Evolutionary conservation across 2,113 vertebrate genomes (phyloP), one percentile per base, ranked within the genome.

Genomic region (Brachionichthys hirsutus): DNA sequence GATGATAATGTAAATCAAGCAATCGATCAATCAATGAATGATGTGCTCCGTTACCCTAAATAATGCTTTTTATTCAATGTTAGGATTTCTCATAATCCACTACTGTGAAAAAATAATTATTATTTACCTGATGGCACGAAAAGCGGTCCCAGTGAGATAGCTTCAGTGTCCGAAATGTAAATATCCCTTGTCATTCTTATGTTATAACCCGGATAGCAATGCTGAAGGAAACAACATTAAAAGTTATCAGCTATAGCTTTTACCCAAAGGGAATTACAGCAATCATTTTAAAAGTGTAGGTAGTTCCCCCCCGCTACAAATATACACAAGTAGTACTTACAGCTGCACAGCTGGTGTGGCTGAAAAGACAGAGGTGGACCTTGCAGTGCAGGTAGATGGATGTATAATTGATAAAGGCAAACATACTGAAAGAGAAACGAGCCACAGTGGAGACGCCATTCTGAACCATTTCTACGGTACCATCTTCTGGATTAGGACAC

Each of bases 401-500:
- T 14, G 82, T 18, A 48, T 65, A 59, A 20, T 53, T 67, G 22
- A 59, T 51, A 45, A 90, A 91, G 6, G 53, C 54, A 34, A 92
- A 91, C 77, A 86, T 85, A 10, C 14, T 75, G 73, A 92, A 91
- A 61, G 89, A 86, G 83, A 91, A 91, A 24, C 67, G 73, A n/a
- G 85, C 54, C 40, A 46, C 59, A 43, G 76, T 81, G 43, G 89
- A 87, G 48, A 77, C 2, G 0, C 89, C 88, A 1, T 88, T 90
- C 46, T 87, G 73, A 24, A 83, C 3, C 2, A 92, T 16, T 1
- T 62, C 14, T 36, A 92, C 85, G 0, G 87, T 87, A 2, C 56
- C 48, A 11, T 91, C 86, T 0, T 38, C 30, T 64, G 53, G 2
- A 57, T 82, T 85, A 6, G 89, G 87, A 77, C 91, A 91, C 67